phyloP scores from a whole-genome alignment of 2,797 vertebrate genomes.

The Oophaga sylvatica region DNA sequence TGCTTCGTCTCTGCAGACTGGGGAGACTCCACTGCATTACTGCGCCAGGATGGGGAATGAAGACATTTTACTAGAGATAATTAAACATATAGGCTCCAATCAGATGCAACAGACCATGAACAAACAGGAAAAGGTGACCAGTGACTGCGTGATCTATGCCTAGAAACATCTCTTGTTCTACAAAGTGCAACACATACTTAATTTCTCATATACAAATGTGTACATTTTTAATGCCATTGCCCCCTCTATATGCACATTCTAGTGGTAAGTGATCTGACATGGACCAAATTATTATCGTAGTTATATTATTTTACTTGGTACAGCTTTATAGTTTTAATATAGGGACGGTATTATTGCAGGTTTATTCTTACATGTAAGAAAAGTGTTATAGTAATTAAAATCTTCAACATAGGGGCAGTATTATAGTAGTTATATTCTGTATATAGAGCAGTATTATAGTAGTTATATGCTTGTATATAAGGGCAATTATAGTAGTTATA shows the following conservation, averaged over 20 bases:
- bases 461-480: neutral
- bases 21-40: slow-evolving; percentile 66
- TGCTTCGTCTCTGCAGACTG: slow-evolving; percentile 15
- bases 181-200: neutral
- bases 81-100: slow-evolving; percentile 58
- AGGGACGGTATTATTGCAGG: neutral
- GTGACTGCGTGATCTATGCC: neutral
- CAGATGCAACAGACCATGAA: slow-evolving; percentile 64
- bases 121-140: slow-evolving; percentile 65
- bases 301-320: neutral
- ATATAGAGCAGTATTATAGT: neutral
- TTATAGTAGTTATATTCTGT: slow-evolving; percentile 11
- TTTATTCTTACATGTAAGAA: neutral
- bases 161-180: neutral
- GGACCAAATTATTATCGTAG: neutral
- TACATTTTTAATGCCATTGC: neutral
- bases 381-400: slow-evolving; percentile 9
- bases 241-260: neutral
- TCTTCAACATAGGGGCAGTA: neutral
- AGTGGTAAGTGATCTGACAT: too few species aligned
- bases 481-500: neutral
- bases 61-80: slow-evolving; percentile 63
- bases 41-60: slow-evolving; percentile 65
- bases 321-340: neutral
- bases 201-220: neutral